Percentiles rank a stretch among this genome's conserved stretches.
These are phyloP conservation scores for Chymomyza costata DNA, from an alignment of 1,140 invertebrate genomes.

Conservation along the genomic window DNA sequence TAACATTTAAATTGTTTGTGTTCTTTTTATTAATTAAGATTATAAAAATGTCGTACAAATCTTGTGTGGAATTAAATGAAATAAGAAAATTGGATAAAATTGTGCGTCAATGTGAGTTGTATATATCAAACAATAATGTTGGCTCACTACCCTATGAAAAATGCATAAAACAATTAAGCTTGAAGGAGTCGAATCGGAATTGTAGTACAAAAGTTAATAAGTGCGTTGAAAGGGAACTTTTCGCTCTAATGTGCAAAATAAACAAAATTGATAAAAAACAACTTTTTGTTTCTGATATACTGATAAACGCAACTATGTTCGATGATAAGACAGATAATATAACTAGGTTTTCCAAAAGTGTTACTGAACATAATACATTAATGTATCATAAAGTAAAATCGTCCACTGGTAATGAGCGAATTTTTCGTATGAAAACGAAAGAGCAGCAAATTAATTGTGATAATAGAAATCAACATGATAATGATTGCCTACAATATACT, in stretches of 20 bases:
- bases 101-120: conserved; percentile 58
- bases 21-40: no score
- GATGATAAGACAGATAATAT: conserved; percentile 38
- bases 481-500: conserved; percentile 32
- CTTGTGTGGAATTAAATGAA: conserved; percentile 59
- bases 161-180: conserved; percentile 22
- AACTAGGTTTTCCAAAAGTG: conserved; percentile 26
- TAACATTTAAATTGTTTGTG: no score
- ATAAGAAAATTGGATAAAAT: conserved; percentile 64
- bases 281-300: conserved; percentile 54
- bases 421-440: conserved; percentile 15
- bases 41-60: conserved; percentile 52
- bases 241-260: conserved; percentile 53
- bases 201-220: conserved; percentile 41
- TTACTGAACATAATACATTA: conserved; percentile 25
- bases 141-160: conserved; percentile 10
- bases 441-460: conserved; percentile 1
- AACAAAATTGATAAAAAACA: conserved; percentile 53
- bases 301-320: conserved; percentile 52
- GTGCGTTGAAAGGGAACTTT: conserved; percentile 54
- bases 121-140: conserved; percentile 49
- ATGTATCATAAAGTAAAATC: conserved; percentile 36
- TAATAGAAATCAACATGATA: neutral
- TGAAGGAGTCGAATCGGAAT: conserved; percentile 41
- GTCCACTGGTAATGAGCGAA: neutral